A percentile compares a stretch with the other conserved stretches of the same genome.
Evolutionary conservation across 2,888 invertebrate species (phyloP).

Genomic region (Achlya flavicornis): DNA sequence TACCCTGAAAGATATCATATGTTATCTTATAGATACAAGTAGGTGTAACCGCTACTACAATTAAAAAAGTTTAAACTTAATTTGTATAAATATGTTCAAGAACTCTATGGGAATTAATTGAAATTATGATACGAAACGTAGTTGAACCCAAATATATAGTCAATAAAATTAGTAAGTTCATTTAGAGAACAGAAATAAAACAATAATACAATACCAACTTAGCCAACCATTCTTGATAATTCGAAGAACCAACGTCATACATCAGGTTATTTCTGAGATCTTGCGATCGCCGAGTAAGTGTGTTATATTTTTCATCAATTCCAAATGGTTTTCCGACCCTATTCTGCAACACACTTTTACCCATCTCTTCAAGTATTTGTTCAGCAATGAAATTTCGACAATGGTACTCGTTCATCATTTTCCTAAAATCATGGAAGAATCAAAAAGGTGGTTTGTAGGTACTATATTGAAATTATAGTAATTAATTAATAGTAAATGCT

Average conservation of each 20-base stretch:
- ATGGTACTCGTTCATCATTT: constrained; percentile 91
- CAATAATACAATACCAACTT: constrained; percentile 78
- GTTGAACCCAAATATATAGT: no score
- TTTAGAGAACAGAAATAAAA: no score
- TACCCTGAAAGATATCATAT: constrained; percentile 75
- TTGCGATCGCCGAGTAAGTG: constrained; percentile 47
- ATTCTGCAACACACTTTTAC: constrained; percentile 64
- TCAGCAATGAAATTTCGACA: constrained; percentile 90
- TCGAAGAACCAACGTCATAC: constrained; percentile 88
- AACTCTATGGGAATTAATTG: no score
- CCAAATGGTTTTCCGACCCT: constrained; percentile 63
- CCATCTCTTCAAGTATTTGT: constrained; percentile 87
- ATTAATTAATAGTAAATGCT: no score
- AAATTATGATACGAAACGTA: no score
- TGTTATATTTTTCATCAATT: constrained; percentile 27
- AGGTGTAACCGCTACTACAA: no score
- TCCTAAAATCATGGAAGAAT: constrained; percentile 64
- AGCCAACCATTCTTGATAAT: constrained; percentile 89
- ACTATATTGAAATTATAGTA: neutral
- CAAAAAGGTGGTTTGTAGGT: neutral
- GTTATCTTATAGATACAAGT: neutral
- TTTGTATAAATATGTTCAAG: no score
- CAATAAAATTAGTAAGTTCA: no score
- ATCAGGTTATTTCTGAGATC: constrained; percentile 73
- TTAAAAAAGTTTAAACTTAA: no score